Evolutionary conservation across 2,888 invertebrate species (phyloP), one percentile per base, ranked within the genome.

Genomic region (Andrena chrysosceles): DNA sequence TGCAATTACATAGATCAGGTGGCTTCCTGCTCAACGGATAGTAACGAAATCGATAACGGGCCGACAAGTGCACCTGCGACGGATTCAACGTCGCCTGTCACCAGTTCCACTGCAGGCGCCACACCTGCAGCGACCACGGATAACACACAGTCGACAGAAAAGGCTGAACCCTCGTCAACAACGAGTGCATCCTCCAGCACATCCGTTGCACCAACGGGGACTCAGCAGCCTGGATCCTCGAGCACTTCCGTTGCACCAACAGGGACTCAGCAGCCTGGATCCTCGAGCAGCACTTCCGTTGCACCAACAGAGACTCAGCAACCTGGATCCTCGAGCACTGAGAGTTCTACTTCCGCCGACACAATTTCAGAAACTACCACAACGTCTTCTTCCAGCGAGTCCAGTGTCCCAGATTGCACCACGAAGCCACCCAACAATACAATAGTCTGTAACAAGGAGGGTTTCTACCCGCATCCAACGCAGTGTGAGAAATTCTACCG

Each of bases 401-500:
- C 69, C 8, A 73, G 42, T n/a, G 59, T 42, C 16, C 49, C 89
- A 0, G 76, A 79, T 5, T 84, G 87, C 10, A 52, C 74, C 5
- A 80, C 85, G 2, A 73, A 71, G 68, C 72, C 75, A 0, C 85
- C 89, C 62, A 90, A 90, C 59, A 89, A 86, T 31, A 91, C 87
- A 62, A 91, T 92, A 60, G 87, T 91, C 1, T 96, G 96, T 91
- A 91, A 94, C 10, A 92, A 93, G 26, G 95, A 96, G 92, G 97
- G 96, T 6, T 96, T 95, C 88, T 96, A 95, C 94, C 95, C 96
- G 0, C 95, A 96, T 90, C 95, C 95, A 2, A 94, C 95, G 60
- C 90, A 95, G 77, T 97, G 97, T 88, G 95, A 95, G 35, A 96
- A 96, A 90, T 97, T 96, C 92, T 96, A 96, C 90, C 95, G 96